These are phyloP conservation scores for Temnothorax curvispinosus DNA, from an alignment of 1,140 invertebrate species.

Conservation along the genomic window DNA sequence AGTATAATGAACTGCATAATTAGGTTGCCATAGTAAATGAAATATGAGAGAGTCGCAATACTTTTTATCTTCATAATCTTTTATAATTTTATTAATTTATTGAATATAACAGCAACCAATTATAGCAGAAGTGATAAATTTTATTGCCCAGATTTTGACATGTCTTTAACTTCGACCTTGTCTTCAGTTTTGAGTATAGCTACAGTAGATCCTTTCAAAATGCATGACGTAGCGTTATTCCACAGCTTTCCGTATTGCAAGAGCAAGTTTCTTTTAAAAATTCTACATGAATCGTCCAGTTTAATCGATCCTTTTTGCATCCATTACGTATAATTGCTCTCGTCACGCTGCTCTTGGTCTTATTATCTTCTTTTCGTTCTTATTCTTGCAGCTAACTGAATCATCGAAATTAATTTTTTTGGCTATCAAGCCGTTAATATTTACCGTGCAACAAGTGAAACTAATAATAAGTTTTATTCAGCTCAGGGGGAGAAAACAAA, in stretches of 20 bases:
- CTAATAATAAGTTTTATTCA: neutral
- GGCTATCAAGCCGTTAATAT: neutral
- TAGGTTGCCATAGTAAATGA: neutral
- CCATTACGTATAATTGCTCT: constrained; percentile 44
- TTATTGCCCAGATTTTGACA: neutral
- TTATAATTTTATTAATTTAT: neutral
- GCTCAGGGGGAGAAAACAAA: neutral
- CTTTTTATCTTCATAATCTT: neutral
- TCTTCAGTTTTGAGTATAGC: neutral
- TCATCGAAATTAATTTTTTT: constrained; percentile 23
- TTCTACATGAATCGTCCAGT: neutral
- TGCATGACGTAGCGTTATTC: neutral
- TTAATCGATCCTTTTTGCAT: constrained; percentile 52
- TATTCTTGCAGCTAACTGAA: constrained; percentile 22
- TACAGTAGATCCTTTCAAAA: constrained; percentile 1
- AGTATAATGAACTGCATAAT: neutral
- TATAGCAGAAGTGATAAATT: neutral
- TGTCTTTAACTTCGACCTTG: neutral
- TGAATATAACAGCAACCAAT: neutral
- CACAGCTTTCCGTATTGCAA: neutral
- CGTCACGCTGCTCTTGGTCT: constrained; percentile 11
- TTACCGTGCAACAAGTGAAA: neutral
- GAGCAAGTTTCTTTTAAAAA: constrained; percentile 31
- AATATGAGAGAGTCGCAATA: neutral
- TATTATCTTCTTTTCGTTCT: neutral